Base-by-base conservation (phyloP, 2,888 invertebrate genomes). In the Leptopterna dolabrata region DNA sequence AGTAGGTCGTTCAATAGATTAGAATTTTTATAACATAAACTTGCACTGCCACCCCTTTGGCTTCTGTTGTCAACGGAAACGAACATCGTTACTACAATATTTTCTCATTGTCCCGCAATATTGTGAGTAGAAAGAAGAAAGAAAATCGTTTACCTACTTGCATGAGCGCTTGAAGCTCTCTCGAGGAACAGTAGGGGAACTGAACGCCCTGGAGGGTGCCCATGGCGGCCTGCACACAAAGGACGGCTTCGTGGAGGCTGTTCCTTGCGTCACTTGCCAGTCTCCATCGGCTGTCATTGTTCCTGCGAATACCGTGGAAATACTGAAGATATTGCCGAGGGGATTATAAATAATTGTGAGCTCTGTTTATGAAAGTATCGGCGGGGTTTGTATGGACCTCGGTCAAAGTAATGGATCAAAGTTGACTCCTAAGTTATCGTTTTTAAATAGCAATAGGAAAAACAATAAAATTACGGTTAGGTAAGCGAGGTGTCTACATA, bases 121-220 rank as follows among this genome's bases (percentile, higher is more conserved):
- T 43, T 81, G 29, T 14, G 14, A 41, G 29, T 1, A 30, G 29
- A 83, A 71, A 70, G 29, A 70, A n/a, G 30, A 83, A 70, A 51
- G n/a, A n/a, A 51, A 51, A 51, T 51, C n/a, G 51, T n/a, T 43
- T 27, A 78, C 24, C 82, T 88, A 91, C 91, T 89, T 91, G 91
- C 45, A 90, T 84, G 29, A 91, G 89, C 7, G 91, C 90, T 41
- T 89, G 89, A 47, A 91, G 89, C 88, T 91, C 91, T 82, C 91
- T 87, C 1, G 90, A 87, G 13, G 91, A 90, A 87, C 91, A 91
- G 86, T 91, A 91, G 0, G 91, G 91, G 63, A 91, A 91, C 87
- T 91, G 90, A 7, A 90, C 91, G 16, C 90, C 90, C 7, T 90
- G 90, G n/a, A 91, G 89, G 70, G 90, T 88, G 6, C 88, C 88